phyloP scores from a whole-genome alignment of 2,113 vertebrate genomes.

The Sander lucioperca region DNA sequence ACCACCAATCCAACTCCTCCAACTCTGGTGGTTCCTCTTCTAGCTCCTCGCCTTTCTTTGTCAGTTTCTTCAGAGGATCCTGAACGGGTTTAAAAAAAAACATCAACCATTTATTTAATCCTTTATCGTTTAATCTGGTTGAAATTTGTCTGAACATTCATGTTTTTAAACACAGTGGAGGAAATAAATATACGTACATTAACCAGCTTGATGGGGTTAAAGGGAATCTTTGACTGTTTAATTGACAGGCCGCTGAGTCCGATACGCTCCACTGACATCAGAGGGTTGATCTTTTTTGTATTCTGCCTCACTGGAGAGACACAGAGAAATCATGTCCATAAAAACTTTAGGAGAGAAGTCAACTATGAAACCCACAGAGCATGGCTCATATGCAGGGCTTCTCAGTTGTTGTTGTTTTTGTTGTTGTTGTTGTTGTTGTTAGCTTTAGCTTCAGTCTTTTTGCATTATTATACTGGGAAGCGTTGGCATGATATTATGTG shows the following conservation, averaged over 20 bases:
- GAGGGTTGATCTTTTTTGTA: slow-evolving; percentile 42
- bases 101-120: neutral
- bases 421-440: neutral
- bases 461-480: no score
- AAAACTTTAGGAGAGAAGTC: neutral
- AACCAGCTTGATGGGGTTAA: slow-evolving; percentile 68
- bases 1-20: slow-evolving; percentile 97
- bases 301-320: slow-evolving; percentile 58
- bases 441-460: no score
- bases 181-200: slow-evolving; percentile 49
- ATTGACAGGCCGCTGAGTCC: slow-evolving; percentile 76
- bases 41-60: slow-evolving; percentile 80
- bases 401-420: neutral
- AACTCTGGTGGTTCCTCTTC: slow-evolving; percentile 90
- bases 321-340: neutral
- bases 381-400: neutral
- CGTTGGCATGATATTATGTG: no score
- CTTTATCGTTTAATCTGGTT: neutral
- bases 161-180: neutral
- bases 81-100: slow-evolving; percentile 42
- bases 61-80: slow-evolving; percentile 86
- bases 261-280: slow-evolving; percentile 79
- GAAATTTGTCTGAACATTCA: neutral
- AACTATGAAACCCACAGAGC: neutral
- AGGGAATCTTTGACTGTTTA: slow-evolving; percentile 78